Base-by-base conservation (phyloP, 2,888 invertebrate genomes). In the Chymomyza fuscimana region DNA sequence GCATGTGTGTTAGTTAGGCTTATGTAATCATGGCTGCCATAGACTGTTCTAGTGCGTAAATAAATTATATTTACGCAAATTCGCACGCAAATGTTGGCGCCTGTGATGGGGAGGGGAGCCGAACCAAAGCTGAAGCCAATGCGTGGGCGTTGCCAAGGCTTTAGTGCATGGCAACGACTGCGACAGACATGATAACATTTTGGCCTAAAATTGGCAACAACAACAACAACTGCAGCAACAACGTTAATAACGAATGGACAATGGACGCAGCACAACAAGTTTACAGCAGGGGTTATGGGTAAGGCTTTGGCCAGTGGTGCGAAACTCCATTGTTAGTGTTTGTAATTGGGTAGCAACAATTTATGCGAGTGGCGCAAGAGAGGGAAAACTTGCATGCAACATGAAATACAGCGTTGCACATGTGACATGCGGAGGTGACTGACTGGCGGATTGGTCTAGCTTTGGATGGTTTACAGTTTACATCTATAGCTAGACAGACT, bases 141-240 rank as follows among this genome's bases (percentile, higher is more conserved):
- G 40, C 12, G 56, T 40, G 56, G 16, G 9, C 54, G 54, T 58
- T 25, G 65, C 29, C 12, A 36, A 63, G 60, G 29, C 58, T 52
- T 69, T 50, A 67, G 59, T 70, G 76, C 73, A 65, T 46, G 74
- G 72, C 81, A 80, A 83, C 82, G 82, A 81, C 88, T 85, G 87
- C 86, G 79, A 83, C 70, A 86, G 84, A 85, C 85, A 85, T 86
- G 85, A 85, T 87, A 85, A 85, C 85, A 86, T 87, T 85, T 82
- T 87, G 84, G 83, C 84, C 87, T 87, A 87, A 88, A 86, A 88
- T 88, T 88, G 87, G 87, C 86, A 86, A 85, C 88, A 86, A 86
- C 76, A 82, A 80, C 74, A 74, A 29, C 56, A 32, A 25, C 22
- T 5, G 9, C 58, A 59, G 59, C 15, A 25, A 19, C 61, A 61